Conservation (phyloP, 2,113 vertebrate species). For the Seriola quinqueradiata region DNA sequence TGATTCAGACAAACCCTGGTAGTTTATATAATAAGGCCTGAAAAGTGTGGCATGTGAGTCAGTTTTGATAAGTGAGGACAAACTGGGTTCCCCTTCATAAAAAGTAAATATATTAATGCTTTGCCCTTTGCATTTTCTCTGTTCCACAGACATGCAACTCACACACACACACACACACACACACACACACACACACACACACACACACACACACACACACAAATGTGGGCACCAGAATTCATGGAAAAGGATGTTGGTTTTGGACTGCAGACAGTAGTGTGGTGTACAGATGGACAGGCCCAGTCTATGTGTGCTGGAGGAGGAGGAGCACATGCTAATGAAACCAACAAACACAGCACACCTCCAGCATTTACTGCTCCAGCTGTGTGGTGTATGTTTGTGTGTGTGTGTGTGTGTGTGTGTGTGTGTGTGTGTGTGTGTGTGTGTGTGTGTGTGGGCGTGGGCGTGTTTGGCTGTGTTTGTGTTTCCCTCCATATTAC, state of each 20-base stretch:
- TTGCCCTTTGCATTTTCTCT: conserved; percentile 6
- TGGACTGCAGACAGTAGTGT: conserved; percentile 57
- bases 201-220: conserved; percentile 24
- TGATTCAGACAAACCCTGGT: neutral
- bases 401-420: conserved; percentile 16
- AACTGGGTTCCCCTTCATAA: conserved; percentile 3
- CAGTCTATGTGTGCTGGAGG: conserved; percentile 33
- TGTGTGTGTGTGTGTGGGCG: conserved; percentile 15
- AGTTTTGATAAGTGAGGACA: neutral
- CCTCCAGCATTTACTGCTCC: conserved; percentile 12
- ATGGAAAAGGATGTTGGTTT: conserved; percentile 60
- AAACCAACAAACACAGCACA: conserved; percentile 34
- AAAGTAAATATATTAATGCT: conserved; percentile 5
- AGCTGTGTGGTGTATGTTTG: conserved; percentile 23
- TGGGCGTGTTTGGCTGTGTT: neutral
- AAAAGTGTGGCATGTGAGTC: neutral
- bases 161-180: conserved; percentile 8
- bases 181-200: conserved; percentile 17
- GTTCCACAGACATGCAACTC: neutral
- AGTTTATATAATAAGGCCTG: neutral
- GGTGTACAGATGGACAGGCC: conserved; percentile 46
- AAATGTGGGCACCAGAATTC: conserved; percentile 1
- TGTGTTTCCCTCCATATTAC: conserved; percentile 32
- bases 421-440: conserved; percentile 13
- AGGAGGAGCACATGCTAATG: conserved; percentile 43